Percentiles rank a stretch among this genome's conserved stretches.
Evolutionary conservation across 2,888 invertebrate genomes (phyloP).

Genomic region (Dryocosmus kuriphilus): DNA sequence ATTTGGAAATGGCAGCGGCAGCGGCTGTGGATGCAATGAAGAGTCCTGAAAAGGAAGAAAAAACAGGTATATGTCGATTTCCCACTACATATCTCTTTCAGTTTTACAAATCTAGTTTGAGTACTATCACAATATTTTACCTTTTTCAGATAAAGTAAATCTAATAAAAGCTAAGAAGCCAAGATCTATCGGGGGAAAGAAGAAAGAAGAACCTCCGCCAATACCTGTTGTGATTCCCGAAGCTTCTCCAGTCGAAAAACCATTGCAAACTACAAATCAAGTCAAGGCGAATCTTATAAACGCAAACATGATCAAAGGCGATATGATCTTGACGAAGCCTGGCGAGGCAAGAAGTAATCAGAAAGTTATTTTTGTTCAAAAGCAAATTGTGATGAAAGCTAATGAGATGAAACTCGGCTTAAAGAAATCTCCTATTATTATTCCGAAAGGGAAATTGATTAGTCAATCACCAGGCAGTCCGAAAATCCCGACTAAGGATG

Average conservation of each 20-base stretch:
- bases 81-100: not conserved
- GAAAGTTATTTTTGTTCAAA: conserved; percentile 72
- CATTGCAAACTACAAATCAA: conserved; percentile 74
- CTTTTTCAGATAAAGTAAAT: conserved; percentile 57
- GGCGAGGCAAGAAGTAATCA: conserved; percentile 70
- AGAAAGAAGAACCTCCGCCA: conserved; percentile 67
- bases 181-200: conserved; percentile 64
- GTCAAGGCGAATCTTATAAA: conserved; percentile 80
- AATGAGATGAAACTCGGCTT: conserved; percentile 66
- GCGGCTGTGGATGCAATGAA: conserved; percentile 76
- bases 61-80: conserved; percentile 56
- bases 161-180: conserved; percentile 63
- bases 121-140: not conserved
- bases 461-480: conserved; percentile 61
- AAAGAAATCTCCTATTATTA: conserved; percentile 65
- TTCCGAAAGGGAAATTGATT: conserved; percentile 64
- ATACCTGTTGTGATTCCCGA: conserved; percentile 50
- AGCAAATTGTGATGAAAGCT: conserved; percentile 69
- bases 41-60: conserved; percentile 72
- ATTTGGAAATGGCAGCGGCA: conserved; percentile 77
- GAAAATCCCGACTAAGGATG: conserved; percentile 63
- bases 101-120: too few species aligned
- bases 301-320: conserved; percentile 75
- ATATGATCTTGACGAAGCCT: conserved; percentile 75
- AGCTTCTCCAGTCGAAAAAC: conserved; percentile 59